These are phyloP conservation scores for Manduca sexta DNA, from an alignment of 1,140 invertebrate species.

Conservation along the genomic window DNA sequence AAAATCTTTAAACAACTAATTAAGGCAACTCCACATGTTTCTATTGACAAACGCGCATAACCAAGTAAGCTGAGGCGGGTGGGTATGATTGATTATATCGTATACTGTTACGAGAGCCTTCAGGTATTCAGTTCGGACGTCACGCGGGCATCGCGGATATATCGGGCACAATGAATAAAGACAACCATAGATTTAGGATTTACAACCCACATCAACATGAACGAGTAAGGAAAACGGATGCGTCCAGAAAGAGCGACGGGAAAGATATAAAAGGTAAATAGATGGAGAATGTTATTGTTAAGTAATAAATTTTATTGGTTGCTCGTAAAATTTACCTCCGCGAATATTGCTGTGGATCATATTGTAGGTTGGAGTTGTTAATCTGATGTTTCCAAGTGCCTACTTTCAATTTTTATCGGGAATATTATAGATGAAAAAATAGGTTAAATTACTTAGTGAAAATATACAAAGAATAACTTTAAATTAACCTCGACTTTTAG, in stretches of 20 bases:
- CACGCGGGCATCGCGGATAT: constrained; percentile 1
- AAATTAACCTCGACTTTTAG: too few species aligned
- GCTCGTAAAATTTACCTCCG: background rate
- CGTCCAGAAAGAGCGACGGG: constrained; percentile 30
- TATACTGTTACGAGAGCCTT: constrained; percentile 51
- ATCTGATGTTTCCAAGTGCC: too few species aligned
- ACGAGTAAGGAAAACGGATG: constrained; percentile 23
- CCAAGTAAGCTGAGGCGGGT: constrained; percentile 51
- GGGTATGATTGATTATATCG: constrained; percentile 63
- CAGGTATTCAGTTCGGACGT: constrained; percentile 21
- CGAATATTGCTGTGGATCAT: background rate
- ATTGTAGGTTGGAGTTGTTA: background rate
- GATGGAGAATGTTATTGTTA: too few species aligned
- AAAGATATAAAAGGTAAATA: constrained; percentile 33
- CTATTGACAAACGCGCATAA: constrained; percentile 50
- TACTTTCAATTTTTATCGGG: too few species aligned
- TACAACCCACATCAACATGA: constrained; percentile 37
- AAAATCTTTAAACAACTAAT: too few species aligned
- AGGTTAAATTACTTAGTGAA: too few species aligned
- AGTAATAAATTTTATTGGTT: too few species aligned
- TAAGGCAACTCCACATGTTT: constrained; percentile 32
- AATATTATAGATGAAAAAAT: too few species aligned
- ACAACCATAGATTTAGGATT: constrained; percentile 25
- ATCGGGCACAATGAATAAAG: constrained; percentile 28
- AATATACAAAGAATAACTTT: too few species aligned